A percentile compares a stretch with the other conserved stretches of the same genome.
These are phyloP conservation scores for Merodon equestris DNA, from an alignment of 2,888 invertebrate species.

Conservation along the genomic window DNA sequence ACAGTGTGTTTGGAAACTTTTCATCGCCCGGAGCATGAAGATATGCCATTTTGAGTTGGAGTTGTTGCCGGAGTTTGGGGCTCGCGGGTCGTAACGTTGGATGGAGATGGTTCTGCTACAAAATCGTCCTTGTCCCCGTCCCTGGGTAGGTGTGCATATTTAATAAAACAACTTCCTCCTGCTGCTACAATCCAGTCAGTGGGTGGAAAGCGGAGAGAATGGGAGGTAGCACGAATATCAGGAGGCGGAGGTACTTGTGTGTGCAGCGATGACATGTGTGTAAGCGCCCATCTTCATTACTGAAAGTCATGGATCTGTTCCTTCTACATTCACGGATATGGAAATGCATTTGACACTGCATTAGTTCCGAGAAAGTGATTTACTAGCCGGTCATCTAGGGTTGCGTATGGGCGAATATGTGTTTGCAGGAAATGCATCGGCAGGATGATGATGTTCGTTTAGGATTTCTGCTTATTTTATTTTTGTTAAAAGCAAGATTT, in stretches of 20 bases:
- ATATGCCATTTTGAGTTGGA: constrained; percentile 44
- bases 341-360: constrained; percentile 66
- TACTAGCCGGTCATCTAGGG: constrained; percentile 54
- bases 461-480: too few species aligned
- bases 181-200: constrained; percentile 11
- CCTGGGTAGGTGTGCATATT: constrained; percentile 66
- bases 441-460: constrained; percentile 35
- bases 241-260: background rate
- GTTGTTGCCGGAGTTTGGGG: too few species aligned
- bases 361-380: constrained; percentile 62
- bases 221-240: too few species aligned
- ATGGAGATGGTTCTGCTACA: constrained; percentile 42
- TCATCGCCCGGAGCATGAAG: constrained; percentile 55
- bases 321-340: background rate
- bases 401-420: constrained; percentile 38
- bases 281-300: constrained; percentile 32
- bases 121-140: constrained; percentile 42
- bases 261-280: constrained; percentile 45
- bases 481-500: too few species aligned
- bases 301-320: constrained; percentile 21
- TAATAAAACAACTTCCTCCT: constrained; percentile 58
- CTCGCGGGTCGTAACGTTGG: background rate
- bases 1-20: constrained; percentile 42
- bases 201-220: background rate
- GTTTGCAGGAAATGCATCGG: constrained; percentile 22